Evolutionary conservation across 2,888 invertebrate genomes (phyloP), one percentile per base, ranked within the genome.

Genomic region (Chrysolina americana): DNA sequence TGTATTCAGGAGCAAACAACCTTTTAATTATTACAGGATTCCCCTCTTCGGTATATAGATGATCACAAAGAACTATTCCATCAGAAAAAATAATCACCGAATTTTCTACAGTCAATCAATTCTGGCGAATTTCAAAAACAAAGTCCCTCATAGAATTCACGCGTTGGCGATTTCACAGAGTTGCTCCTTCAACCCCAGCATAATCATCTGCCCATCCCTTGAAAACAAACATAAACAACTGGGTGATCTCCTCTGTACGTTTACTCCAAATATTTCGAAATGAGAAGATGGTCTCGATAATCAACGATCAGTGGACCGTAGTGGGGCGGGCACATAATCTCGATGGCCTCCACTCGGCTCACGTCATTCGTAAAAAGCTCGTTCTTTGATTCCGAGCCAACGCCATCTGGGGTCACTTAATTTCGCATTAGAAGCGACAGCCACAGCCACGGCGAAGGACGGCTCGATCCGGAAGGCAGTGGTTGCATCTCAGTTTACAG

Each of bases 391-490:
- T 71, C 65, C 47, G 64, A 65, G 68, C 68, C 17, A 63, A 50
- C 63, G 68, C 71, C 81, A 81, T 80, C 81, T 81, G 79, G 70
- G 78, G 76, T 81, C 76, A 77, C 78, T 81, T 80, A 80, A 81
- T 81, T 77, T 78, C 80, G 76, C 78, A 78, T 80, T 80, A 81
- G 78, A 68, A 72, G 73, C 72, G 47, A 68, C 41, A 47, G 73
- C 70, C 68, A 62, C 64, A n/a, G 73, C 70, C 68, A 62, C 64
- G 13, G 48, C 56, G 21, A 56, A 74, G 69, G 66, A 74, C 64
- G 53, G 63, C 11, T 11, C 19, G 28, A 15, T 19, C 15, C 41
- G 59, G 56, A 50, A 68, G 21, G 11, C 23, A 44, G 19, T 9
- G 15, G n/a, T 23, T 59, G 41, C 68, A 62, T 73, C 65, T 71